Base-by-base conservation (phyloP, 2,888 invertebrate species). In the Entomobrya multifasciata region DNA sequence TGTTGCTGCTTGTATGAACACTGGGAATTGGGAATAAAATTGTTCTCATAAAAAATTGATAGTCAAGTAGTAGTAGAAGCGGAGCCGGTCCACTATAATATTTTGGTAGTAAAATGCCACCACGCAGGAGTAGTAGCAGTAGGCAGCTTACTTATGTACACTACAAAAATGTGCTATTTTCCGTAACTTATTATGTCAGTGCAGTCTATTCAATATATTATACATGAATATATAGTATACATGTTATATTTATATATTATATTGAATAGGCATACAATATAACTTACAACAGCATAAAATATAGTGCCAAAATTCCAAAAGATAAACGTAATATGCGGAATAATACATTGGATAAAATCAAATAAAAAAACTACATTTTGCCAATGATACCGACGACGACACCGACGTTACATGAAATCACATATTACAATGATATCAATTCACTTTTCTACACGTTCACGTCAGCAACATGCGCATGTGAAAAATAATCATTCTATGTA, bases 11-110 rank as follows among this genome's bases (percentile, higher is more conserved):
- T n/a, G n/a, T n/a, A 2, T 36, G 3, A 25, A 3, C 5, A 65
- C 62, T 36, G 30, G 62, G 36, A 65, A 30, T 65, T 17, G 49
- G n/a, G 6, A 15, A 15, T 5, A 20, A 65, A 65, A 65, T 65
- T 65, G 36, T n/a, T 65, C 62, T 30, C 30, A 5, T 65, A 65
- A 65, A 65, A 60, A 65, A 65, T 65, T 65, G 62, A 65, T 65
- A 36, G 60, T 11, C 4, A 1, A 11, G 15, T 65, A 36, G 11
- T 65, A 36, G 6, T 65, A n/a, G n/a, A n/a, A n/a, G n/a, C n/a
- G n/a, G n/a, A 65, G 36, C 62, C 62, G 62, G 30, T n/a, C 17
- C n/a, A n/a, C n/a, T n/a, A n/a, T n/a, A n/a, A n/a, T n/a, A n/a
- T n/a, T n/a, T n/a, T 5, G 2, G 6, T 22, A 36, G n/a, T 65